These are phyloP conservation scores for Mactra quadrangularis DNA, from an alignment of 1,140 invertebrate genomes.

Conservation along the genomic window DNA sequence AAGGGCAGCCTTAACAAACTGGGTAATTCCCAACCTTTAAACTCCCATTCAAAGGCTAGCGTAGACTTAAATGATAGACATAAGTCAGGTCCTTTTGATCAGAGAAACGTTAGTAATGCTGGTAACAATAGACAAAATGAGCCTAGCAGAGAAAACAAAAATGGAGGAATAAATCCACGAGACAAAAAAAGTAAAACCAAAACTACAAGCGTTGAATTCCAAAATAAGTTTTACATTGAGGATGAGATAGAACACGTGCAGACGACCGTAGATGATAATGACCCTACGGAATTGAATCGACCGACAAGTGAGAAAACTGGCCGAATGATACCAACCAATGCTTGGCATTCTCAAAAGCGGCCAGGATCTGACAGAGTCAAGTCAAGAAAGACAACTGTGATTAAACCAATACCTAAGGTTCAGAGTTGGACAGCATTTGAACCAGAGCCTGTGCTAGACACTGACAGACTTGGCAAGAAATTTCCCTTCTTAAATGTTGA, in stretches of 20 bases:
- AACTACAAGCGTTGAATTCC: not conserved
- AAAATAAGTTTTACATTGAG: constrained; percentile 14
- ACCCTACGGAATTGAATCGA: not conserved
- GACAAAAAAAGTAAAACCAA: not conserved
- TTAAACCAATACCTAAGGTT: constrained; percentile 6
- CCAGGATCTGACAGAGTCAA: not conserved
- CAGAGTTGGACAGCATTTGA: constrained; percentile 21
- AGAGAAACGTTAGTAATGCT: too few species aligned
- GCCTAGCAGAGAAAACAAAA: too few species aligned
- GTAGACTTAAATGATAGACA: too few species aligned
- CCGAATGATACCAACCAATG: not conserved
- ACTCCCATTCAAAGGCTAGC: too few species aligned
- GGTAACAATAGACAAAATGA: too few species aligned
- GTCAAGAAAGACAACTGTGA: not conserved
- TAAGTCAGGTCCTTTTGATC: too few species aligned
- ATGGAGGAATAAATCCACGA: not conserved
- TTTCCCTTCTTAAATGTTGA: constrained; percentile 42
- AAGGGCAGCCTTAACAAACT: too few species aligned
- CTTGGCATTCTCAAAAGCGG: not conserved
- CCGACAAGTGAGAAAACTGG: not conserved
- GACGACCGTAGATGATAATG: not conserved
- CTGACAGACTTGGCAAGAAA: constrained; percentile 41
- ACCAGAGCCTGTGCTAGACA: constrained; percentile 40
- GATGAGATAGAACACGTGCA: constrained; percentile 9
- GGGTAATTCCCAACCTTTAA: too few species aligned